These are phyloP conservation scores for Okamejei kenojei DNA, from an alignment of 2,797 vertebrate species.

Conservation along the genomic window DNA sequence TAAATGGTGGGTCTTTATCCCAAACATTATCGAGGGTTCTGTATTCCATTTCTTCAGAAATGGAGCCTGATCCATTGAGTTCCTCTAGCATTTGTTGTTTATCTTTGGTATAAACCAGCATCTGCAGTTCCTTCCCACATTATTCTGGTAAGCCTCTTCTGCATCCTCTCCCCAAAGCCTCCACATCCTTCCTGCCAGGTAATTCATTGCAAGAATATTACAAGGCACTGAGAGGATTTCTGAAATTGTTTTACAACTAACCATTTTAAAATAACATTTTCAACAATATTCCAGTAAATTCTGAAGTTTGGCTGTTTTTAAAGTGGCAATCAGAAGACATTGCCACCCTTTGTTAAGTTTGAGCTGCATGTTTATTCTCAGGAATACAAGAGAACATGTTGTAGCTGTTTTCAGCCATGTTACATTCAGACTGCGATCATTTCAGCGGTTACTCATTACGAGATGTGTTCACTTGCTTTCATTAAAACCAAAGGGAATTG, in stretches of 20 bases:
- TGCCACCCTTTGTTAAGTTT: neutral
- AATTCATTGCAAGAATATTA: neutral
- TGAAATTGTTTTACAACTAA: neutral
- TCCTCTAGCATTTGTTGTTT: too few relatives aligned
- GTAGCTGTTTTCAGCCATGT: conserved; percentile 20
- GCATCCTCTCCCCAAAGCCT: too few relatives aligned
- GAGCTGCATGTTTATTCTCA: too few relatives aligned
- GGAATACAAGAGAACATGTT: neutral
- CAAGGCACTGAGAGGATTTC: neutral
- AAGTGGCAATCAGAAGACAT: neutral
- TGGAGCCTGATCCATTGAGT: too few relatives aligned
- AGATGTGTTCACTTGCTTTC: conserved; percentile 42
- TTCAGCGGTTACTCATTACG: conserved; percentile 34
- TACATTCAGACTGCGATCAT: conserved; percentile 15
- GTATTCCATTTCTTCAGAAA: too few relatives aligned
- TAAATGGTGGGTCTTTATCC: too few relatives aligned
- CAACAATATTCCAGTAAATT: neutral
- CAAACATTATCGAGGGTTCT: too few relatives aligned
- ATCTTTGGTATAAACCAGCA: too few relatives aligned
- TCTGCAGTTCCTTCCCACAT: too few relatives aligned
- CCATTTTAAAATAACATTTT: neutral
- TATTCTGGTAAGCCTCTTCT: too few relatives aligned
- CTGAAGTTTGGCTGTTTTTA: neutral
- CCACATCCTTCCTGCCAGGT: too few relatives aligned
- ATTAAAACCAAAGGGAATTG: conserved; percentile 46